Base-by-base conservation (phyloP, 1,140 invertebrate species). In the Trigoniulus corallinus region DNA sequence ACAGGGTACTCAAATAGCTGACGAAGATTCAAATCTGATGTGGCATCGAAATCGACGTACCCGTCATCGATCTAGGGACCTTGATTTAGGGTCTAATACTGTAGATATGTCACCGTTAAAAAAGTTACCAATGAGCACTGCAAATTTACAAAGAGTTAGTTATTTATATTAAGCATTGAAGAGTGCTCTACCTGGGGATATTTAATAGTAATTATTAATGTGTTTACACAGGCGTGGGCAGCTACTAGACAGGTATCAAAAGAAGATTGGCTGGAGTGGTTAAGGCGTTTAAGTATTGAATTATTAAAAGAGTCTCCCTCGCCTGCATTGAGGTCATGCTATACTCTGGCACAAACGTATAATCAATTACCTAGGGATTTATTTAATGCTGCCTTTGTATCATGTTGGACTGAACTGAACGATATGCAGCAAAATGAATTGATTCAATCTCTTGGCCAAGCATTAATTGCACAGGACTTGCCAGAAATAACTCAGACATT, bases 251-350 rank as follows among this genome's bases (percentile, higher is more conserved):
- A 87, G 51, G 88, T 93, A 0, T 93, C 88, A 3, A 94, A 95
- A 65, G 95, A 98, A 57, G 95, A 98, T 66, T 99, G 95, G 95
- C 70, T 96, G 4, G 92, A 98, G 68, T 99, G 94, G 95, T 64
- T 98, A 7, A 72, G 85, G 43, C 74, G 87, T 24, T 72, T 98
- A 25, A 89, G 87, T 48, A 88, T 94, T 55, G 91, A 91, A 51
- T 71, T 99, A 12, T 71, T 98, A 1, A 95, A 95, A 62, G 88
- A 96, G 62, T 95, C 92, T 0, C 89, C 92, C 3, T 94, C 91
- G 18, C 87, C 91, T 18, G 88, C 92, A 1, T 68, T 98, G 3
- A 74, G 83, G 60, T 74, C 93, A 1, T 97, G 92, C 62, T 81
- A 85, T 64, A 81, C 85, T 21, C 69, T 98, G 12, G 93, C 93